Conservation (phyloP, 2,797 vertebrate genomes). For the Vireo griseus region DNA sequence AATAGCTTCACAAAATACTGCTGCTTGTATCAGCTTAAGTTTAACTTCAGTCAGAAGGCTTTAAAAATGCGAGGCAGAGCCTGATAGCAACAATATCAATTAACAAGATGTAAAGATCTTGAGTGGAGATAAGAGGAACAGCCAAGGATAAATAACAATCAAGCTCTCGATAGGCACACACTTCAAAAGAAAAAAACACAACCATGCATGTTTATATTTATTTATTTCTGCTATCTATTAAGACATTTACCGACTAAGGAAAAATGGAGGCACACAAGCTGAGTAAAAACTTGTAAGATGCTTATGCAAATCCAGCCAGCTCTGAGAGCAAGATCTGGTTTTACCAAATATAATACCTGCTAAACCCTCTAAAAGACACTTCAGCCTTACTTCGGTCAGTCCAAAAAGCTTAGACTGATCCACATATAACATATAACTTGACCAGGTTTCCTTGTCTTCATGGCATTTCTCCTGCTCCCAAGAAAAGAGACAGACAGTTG, state of each 20-base stretch:
- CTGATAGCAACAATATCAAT: background rate
- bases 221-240: background rate
- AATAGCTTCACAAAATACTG: background rate
- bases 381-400: background rate
- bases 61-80: background rate
- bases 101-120: background rate
- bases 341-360: background rate
- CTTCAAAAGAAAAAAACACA: conserved; percentile 2
- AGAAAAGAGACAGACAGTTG: background rate
- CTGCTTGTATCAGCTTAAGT: background rate
- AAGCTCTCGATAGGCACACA: background rate
- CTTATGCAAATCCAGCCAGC: background rate
- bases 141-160: background rate
- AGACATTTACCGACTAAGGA: background rate
- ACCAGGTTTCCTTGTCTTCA: background rate
- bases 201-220: background rate
- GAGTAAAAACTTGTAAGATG: background rate
- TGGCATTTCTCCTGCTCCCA: background rate
- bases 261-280: background rate
- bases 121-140: background rate
- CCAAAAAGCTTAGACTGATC: background rate
- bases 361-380: background rate
- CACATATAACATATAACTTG: background rate
- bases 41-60: background rate
- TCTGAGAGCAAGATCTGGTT: background rate